These are phyloP conservation scores for Fragum fragum DNA, from an alignment of 2,888 invertebrate genomes.

Conservation along the genomic window DNA sequence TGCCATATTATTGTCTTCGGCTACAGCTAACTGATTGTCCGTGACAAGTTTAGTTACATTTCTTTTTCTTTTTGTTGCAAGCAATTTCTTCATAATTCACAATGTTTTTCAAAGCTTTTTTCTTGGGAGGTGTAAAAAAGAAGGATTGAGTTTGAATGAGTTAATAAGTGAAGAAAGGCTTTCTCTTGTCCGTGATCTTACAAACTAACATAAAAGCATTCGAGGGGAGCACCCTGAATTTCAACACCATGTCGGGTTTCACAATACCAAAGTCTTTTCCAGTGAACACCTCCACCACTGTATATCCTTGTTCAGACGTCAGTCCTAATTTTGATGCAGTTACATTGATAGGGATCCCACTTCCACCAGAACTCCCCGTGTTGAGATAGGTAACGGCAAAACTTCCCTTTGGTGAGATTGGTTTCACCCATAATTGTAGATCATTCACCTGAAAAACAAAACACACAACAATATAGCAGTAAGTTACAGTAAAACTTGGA, in stretches of 20 bases:
- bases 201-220: constrained; percentile 69
- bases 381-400: constrained; percentile 82
- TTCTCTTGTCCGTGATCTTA: constrained; percentile 42
- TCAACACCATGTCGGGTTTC: constrained; percentile 69
- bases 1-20: too few relatives aligned
- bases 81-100: too few relatives aligned
- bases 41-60: too few relatives aligned
- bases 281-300: constrained; percentile 81
- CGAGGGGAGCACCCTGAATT: constrained; percentile 64
- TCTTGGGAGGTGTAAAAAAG: too few relatives aligned
- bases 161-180: background rate
- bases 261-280: constrained; percentile 73
- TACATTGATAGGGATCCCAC: constrained; percentile 66
- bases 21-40: too few relatives aligned
- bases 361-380: constrained; percentile 69
- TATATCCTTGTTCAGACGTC: constrained; percentile 73
- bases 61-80: too few relatives aligned
- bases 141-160: too few relatives aligned
- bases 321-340: constrained; percentile 73
- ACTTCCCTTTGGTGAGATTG: constrained; percentile 79
- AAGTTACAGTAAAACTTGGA: too few relatives aligned
- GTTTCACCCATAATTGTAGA: constrained; percentile 95
- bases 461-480: too few relatives aligned
- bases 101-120: too few relatives aligned
- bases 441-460: constrained; percentile 65